Percentiles rank a stretch among this genome's conserved stretches.
Conservation (phyloP, 2,113 vertebrate species). For the Labeo catla region DNA sequence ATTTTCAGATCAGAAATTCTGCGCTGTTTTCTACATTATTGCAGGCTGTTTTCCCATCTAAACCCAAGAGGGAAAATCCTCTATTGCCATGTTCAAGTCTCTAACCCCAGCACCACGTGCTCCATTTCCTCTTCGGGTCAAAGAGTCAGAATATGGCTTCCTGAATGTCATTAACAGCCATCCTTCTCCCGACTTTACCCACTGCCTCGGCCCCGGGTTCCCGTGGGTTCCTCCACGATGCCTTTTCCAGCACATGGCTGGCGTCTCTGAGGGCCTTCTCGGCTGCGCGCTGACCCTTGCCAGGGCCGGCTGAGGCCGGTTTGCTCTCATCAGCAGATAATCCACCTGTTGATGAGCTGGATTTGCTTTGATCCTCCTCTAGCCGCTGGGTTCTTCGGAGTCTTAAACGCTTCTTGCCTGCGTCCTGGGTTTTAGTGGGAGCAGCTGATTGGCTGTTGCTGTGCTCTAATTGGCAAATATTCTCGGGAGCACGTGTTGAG, state of each 20-base stretch:
- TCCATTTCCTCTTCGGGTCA: constrained; percentile 12
- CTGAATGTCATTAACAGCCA: constrained; percentile 66
- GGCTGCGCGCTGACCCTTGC: constrained; percentile 58
- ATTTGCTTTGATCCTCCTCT: constrained; percentile 71
- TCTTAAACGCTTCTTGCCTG: constrained; percentile 60
- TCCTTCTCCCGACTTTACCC: constrained; percentile 62
- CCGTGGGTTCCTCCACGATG: constrained; percentile 64
- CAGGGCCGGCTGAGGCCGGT: constrained; percentile 55
- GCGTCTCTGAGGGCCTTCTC: constrained; percentile 66
- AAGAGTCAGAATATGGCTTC: constrained; percentile 60
- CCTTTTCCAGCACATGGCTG: constrained; percentile 68
- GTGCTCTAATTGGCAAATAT: not conserved
- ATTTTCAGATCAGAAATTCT: not conserved
- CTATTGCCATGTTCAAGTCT: not conserved
- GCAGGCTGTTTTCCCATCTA: not conserved
- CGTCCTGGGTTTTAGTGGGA: constrained; percentile 36
- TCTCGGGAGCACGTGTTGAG: constrained; percentile 11
- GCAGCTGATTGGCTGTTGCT: constrained; percentile 8
- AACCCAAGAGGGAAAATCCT: not conserved
- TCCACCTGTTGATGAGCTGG: constrained; percentile 66
- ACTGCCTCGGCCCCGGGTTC: constrained; percentile 23
- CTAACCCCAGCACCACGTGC: not conserved
- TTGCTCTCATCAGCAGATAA: constrained; percentile 67
- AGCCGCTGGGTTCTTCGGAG: constrained; percentile 67
- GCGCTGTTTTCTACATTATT: not conserved